These are phyloP conservation scores for Acrossocheilus fasciatus DNA, from an alignment of 2,797 vertebrate species.

Conservation along the genomic window DNA sequence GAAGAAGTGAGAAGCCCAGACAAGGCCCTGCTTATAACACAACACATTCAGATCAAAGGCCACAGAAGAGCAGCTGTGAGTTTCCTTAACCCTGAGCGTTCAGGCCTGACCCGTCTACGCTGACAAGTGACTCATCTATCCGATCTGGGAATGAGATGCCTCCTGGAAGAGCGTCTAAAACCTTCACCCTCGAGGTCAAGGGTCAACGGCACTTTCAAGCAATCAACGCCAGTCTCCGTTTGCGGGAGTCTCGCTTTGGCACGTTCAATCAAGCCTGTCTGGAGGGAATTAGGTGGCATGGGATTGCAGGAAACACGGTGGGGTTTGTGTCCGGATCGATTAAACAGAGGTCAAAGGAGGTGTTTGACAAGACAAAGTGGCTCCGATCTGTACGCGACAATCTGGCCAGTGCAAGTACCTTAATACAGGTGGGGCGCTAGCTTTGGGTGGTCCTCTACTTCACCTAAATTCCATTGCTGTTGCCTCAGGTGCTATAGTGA, in stretches of 20 bases:
- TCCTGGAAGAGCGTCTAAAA: conserved; percentile 54
- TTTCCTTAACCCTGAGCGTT: conserved; percentile 57
- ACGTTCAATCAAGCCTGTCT: conserved; percentile 63
- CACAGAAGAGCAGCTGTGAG: conserved; percentile 59
- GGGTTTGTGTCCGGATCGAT: conserved; percentile 52
- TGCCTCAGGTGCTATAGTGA: conserved; percentile 65
- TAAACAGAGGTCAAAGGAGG: conserved; percentile 41
- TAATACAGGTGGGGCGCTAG: conserved; percentile 57
- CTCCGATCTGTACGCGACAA: conserved; percentile 23
- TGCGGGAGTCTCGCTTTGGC: conserved; percentile 68
- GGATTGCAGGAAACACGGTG: conserved; percentile 53
- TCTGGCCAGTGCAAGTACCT: conserved; percentile 44
- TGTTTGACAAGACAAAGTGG: conserved; percentile 38
- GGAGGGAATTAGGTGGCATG: conserved; percentile 48
- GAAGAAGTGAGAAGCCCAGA: conserved; percentile 40
- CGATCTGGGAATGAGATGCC: conserved; percentile 47
- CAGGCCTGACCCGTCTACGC: conserved; percentile 49
- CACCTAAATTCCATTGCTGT: conserved; percentile 67
- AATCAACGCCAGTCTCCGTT: conserved; percentile 80
- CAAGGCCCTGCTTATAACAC: conserved; percentile 44
- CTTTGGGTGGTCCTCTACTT: conserved; percentile 65
- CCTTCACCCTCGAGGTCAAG: conserved; percentile 75
- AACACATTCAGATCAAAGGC: conserved; percentile 60
- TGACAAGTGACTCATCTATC: conserved; percentile 52
- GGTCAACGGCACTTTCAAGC: conserved; percentile 71